Conservation (phyloP, 2,797 vertebrate genomes). For the Myotis vivesi region DNA sequence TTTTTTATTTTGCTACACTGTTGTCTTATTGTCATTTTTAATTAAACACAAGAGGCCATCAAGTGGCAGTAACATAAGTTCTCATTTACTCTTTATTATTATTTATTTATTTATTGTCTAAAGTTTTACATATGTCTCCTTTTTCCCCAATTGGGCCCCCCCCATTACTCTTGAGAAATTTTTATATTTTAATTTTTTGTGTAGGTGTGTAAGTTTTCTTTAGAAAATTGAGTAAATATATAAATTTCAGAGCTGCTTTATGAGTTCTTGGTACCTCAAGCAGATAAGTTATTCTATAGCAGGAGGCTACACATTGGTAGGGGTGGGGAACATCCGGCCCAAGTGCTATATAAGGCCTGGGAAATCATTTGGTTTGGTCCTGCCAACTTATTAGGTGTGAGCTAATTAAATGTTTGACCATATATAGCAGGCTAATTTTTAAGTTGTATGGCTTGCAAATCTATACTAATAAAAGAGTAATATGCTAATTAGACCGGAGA, state of each 20-base stretch:
- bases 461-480: too few species aligned
- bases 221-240: not conserved
- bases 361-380: too few species aligned
- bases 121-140: too few species aligned
- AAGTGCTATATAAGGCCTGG: too few species aligned
- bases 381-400: too few species aligned
- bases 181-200: not conserved
- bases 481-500: too few species aligned
- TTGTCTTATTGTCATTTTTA: not conserved
- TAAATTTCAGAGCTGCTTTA: not conserved
- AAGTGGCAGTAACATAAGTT: not conserved
- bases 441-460: too few species aligned
- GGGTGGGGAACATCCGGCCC: too few species aligned
- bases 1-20: not conserved
- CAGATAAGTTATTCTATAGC: not conserved
- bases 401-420: too few species aligned
- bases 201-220: not conserved
- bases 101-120: too few species aligned
- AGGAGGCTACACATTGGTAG: not conserved
- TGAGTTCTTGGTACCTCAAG: not conserved
- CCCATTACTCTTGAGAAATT: not conserved
- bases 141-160: too few species aligned
- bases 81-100: not conserved
- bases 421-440: too few species aligned
- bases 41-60: not conserved